These are phyloP conservation scores for Zonitis immaculata DNA, from an alignment of 2,888 invertebrate genomes.

Conservation along the genomic window DNA sequence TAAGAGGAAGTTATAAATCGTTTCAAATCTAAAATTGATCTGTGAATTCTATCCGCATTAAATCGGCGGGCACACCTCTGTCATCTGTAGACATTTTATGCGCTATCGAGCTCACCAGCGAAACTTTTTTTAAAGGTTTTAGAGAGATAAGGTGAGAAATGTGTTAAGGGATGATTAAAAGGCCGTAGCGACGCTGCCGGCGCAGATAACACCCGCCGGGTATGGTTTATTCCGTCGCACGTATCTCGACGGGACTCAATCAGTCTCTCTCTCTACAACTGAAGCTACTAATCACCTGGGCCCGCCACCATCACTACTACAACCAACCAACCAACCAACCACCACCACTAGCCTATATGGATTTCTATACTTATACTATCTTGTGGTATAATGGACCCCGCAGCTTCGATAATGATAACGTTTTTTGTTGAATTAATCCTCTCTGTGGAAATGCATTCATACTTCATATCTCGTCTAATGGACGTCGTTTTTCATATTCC, in stretches of 20 bases:
- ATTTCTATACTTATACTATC: conserved; percentile 22
- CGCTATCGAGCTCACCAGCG: conserved; percentile 32
- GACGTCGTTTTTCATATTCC: conserved; percentile 46
- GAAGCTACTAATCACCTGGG: conserved; percentile 45
- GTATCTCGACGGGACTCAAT: conserved; percentile 46
- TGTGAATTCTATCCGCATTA: conserved; percentile 47
- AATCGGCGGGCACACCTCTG: conserved; percentile 45
- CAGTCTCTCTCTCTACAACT: conserved; percentile 39
- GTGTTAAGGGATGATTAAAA: conserved; percentile 49
- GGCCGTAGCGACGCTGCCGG: conserved; percentile 43
- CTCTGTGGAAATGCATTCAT: conserved; percentile 48
- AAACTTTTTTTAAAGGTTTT: conserved; percentile 36
- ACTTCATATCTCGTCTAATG: conserved; percentile 48
- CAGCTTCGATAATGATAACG: conserved; percentile 38
- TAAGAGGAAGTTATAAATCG: conserved; percentile 51
- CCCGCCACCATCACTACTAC: conserved; percentile 12
- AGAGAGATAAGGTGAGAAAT: conserved; percentile 45
- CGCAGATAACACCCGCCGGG: conserved; percentile 40
- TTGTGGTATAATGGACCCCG: conserved; percentile 31
- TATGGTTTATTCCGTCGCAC: conserved; percentile 41
- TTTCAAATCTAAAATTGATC: conserved; percentile 50
- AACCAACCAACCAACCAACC: no score
- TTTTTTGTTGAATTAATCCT: conserved; percentile 46
- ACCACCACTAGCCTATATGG: conserved; percentile 19
- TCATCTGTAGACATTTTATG: conserved; percentile 38